Evolutionary conservation across 2,113 vertebrate genomes (phyloP), one percentile per base, ranked within the genome.

Genomic region (Eretmochelys imbricata): DNA sequence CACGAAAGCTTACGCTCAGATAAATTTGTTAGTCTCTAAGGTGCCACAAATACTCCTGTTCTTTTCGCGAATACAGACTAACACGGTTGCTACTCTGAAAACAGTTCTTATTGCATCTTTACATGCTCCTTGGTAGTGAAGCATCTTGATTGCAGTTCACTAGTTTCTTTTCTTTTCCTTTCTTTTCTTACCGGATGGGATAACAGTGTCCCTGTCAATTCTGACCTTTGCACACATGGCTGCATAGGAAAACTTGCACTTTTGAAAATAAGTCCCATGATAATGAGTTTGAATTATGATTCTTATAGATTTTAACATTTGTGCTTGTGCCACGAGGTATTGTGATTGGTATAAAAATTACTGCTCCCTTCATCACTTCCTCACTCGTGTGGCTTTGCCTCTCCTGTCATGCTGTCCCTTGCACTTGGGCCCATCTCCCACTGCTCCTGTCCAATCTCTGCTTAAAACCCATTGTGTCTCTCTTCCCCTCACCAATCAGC

Each of bases 131-230:
- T 79, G 46, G 78, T 0, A 48, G 6, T 35, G 75, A 87, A 94
- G 27, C 5, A 76, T 1, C 16, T 0, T 2, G 0, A 80, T 75
- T 13, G 79, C 84, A 19, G 6, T 4, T 59, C 59, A 35, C 27
- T 42, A 57, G 80, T 25, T 31, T 1, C 65, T 76, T 80, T 83
- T 62, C 59, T 31, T 57, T 57, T 27, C 55, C 22, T 59, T 59
- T 25, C 38, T 46, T 76, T 76, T 46, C 65, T 35, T 38, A 22
- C 19, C 38, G n/a, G 35, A 11, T 72, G 35, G 65, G n/a, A 38
- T 72, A 20, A 22, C 17, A 38, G 19, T 22, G 65, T 72, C n/a
- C 35, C 65, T 38, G 5, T 20, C 65, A 72, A 38, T 38, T n/a
- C 8, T 22, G 19, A 35, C 19, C n/a, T 20, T 72, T 69, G 35